Evolutionary conservation across 2,797 vertebrate species (phyloP), one percentile per base, ranked within the genome.

Genomic region (Aulostomus chinensis): DNA sequence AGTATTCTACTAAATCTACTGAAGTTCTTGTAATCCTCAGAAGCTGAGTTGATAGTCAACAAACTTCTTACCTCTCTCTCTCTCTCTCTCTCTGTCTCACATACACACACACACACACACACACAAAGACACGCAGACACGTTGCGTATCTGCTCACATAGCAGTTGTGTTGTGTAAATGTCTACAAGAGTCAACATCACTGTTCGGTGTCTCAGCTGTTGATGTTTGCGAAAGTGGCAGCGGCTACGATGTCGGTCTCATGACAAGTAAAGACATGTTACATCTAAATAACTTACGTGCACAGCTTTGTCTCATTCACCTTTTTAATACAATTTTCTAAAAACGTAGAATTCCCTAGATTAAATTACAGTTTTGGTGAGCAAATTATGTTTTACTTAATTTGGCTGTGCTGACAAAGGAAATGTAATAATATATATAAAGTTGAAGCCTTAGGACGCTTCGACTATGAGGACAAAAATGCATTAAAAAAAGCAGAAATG

Each of bases 1-100:
- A 41, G 49, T 76, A 21, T 58, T 63, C 34, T 9, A 2, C 36
- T 36, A 26, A 34, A 41, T 72, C 51, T 57, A 25, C 59, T 77
- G 70, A 73, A 65, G 58, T 64, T 43, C 31, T 34, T 71, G 41
- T 69, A 52, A 67, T 68, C 5, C 39, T 16, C 21, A 46, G 48
- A 70, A 72, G 77, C 77, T 77, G 81, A 82, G 63, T 80, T 65
- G 77, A 68, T 65, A 58, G 21, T 49, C 35, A 50, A 52, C 67
- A 54, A 51, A 12, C 37, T 57, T 35, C 30, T 38, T 50, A 53
- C 58, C 20, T 3, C 20, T 69, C 24, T 40, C 32, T 38, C 14
- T 13, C 5, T 22, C 29, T 40, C 32, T 11, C 16, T 15, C 20
- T 21, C 34, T 3, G n/a, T n/a, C n/a, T n/a, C n/a, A n/a, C n/a